Evolutionary conservation across 2,113 vertebrate species (phyloP).

Genomic region (Rhegmatorhina hoffmannsi): DNA sequence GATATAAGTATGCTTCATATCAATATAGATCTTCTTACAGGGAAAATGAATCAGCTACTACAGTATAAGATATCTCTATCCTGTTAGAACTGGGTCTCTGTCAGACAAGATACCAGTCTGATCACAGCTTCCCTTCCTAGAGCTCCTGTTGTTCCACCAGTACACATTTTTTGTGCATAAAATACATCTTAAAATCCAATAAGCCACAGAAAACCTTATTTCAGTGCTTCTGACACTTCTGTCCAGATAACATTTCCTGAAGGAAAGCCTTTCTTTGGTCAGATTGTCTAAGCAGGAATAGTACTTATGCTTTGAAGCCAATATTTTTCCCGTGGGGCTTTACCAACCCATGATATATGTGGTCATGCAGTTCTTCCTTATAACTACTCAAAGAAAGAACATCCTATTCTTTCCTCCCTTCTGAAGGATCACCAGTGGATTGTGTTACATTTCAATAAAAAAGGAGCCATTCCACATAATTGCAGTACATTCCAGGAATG

Average conservation of each 20-base stretch:
- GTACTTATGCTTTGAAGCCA: not conserved
- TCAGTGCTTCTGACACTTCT: conserved; percentile 4
- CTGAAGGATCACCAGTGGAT: not conserved
- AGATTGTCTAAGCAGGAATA: not conserved
- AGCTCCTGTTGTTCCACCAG: not conserved
- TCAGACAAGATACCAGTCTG: not conserved
- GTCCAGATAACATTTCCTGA: not conserved
- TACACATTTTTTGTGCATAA: not conserved
- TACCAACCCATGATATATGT: not conserved
- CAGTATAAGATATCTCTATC: not conserved
- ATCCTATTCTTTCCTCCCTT: not conserved
- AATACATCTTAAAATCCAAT: not conserved
- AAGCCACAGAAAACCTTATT: not conserved
- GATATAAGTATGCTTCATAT: not conserved
- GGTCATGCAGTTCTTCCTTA: not conserved
- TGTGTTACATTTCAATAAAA: not conserved
- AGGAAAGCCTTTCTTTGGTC: not conserved
- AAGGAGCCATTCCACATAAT: not conserved
- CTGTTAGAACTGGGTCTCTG: not conserved
- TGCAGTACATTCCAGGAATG: not conserved
- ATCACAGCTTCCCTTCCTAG: not conserved
- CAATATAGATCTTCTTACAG: not conserved
- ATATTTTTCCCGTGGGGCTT: not conserved
- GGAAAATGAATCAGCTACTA: not conserved
- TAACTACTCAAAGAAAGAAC: not conserved